These are phyloP conservation scores for Phyllotreta cruciferae DNA, from an alignment of 2,888 invertebrate species.

Conservation along the genomic window DNA sequence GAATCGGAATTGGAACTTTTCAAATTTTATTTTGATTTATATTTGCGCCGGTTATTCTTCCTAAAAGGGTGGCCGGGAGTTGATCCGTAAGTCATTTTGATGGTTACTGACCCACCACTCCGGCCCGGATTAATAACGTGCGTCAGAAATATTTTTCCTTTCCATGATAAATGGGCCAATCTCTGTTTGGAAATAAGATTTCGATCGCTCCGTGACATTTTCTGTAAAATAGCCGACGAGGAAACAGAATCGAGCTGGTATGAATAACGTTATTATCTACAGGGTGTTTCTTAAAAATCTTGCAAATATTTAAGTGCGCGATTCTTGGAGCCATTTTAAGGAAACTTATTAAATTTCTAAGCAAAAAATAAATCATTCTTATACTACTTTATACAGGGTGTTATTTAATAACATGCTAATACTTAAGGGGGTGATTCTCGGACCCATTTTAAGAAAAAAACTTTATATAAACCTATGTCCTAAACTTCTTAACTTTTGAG, in stretches of 20 bases:
- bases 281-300: slow-evolving; percentile 1
- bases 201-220: slow-evolving; percentile 5
- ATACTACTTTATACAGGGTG: no score
- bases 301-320: no score
- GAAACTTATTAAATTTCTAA: no score
- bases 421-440: no score
- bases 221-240: background rate
- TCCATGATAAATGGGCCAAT: slow-evolving; percentile 22
- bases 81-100: slow-evolving; percentile 27
- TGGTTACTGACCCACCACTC: slow-evolving; percentile 18
- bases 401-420: no score
- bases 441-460: no score
- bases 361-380: no score
- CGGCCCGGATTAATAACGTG: slow-evolving; percentile 21
- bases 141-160: slow-evolving; percentile 21
- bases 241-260: background rate
- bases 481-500: no score
- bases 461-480: no score
- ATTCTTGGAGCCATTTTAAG: no score
- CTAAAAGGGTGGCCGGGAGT: slow-evolving; percentile 22
- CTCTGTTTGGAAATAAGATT: slow-evolving; percentile 15
- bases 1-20: background rate
- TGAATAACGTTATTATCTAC: no score
- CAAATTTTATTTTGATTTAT: slow-evolving; percentile 18
- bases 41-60: slow-evolving; percentile 14